Evolutionary conservation across 2,888 invertebrate genomes (phyloP).

Genomic region (Bugula neritina): DNA sequence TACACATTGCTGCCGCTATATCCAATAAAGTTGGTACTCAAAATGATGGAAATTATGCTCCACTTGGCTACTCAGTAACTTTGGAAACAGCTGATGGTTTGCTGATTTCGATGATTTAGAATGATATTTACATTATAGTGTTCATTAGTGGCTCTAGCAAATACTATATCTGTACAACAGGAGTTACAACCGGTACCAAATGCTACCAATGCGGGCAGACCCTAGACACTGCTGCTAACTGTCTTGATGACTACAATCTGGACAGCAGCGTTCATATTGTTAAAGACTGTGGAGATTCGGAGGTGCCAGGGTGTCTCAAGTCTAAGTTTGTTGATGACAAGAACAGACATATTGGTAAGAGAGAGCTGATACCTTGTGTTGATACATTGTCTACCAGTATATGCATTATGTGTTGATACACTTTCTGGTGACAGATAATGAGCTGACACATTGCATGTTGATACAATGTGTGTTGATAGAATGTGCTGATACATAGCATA

Average conservation of each 20-base stretch:
- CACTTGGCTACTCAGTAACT: too few species aligned
- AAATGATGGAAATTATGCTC: too few species aligned
- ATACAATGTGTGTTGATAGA: not conserved
- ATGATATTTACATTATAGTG: too few species aligned
- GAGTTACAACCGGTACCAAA: too few species aligned
- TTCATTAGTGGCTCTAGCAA: too few species aligned
- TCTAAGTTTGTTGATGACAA: not conserved
- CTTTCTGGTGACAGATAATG: not conserved
- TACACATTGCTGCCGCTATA: too few species aligned
- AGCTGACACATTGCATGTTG: not conserved
- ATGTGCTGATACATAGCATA: not conserved
- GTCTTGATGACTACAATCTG: not conserved
- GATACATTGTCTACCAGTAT: not conserved
- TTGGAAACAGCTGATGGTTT: too few species aligned
- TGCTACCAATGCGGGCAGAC: conserved; percentile 12
- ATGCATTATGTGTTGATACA: not conserved
- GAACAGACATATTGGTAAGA: conserved; percentile 6
- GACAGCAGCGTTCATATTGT: not conserved
- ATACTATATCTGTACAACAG: too few species aligned
- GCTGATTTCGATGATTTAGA: too few species aligned
- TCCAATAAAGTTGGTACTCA: too few species aligned
- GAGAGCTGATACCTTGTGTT: not conserved
- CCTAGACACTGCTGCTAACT: not conserved
- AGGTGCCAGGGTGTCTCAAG: not conserved
- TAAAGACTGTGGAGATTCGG: not conserved